Percentiles rank a stretch among this genome's conserved stretches.
Conservation (phyloP, 2,888 invertebrate genomes). For the Enoplolaimus lenunculus region DNA sequence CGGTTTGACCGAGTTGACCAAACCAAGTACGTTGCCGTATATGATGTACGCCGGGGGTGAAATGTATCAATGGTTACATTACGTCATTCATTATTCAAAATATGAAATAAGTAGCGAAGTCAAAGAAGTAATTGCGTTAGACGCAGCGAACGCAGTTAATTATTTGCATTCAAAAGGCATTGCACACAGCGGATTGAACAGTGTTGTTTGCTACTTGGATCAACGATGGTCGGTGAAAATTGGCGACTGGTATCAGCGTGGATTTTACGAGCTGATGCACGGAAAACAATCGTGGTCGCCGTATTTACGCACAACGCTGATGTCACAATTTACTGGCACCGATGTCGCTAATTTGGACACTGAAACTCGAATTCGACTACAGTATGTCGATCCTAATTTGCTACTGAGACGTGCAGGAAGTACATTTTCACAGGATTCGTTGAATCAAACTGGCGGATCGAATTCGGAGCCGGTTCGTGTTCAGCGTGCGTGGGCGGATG, state of each 20-base stretch:
- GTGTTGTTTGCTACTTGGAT: background rate
- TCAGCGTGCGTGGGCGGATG: too few relatives aligned
- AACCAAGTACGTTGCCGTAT: background rate
- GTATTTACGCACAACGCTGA: background rate
- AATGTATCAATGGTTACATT: background rate
- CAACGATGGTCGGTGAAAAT: background rate
- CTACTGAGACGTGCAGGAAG: background rate
- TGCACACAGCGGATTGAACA: background rate
- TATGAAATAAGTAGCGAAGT: background rate
- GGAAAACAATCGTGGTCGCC: background rate
- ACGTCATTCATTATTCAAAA: background rate
- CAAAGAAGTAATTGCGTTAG: background rate
- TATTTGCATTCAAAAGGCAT: background rate
- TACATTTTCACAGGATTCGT: background rate
- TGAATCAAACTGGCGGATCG: background rate
- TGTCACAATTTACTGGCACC: background rate
- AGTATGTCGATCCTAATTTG: background rate
- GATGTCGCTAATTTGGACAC: background rate
- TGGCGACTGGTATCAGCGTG: background rate
- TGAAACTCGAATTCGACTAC: background rate
- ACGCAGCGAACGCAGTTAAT: background rate
- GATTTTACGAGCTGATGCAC: background rate
- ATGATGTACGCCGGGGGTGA: background rate
- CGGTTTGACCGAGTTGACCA: background rate
- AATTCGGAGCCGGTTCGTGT: background rate